A percentile compares a stretch with the other conserved stretches of the same genome.
Evolutionary conservation across 2,797 vertebrate species (phyloP).

Genomic region (Spondyliosoma cantharus): DNA sequence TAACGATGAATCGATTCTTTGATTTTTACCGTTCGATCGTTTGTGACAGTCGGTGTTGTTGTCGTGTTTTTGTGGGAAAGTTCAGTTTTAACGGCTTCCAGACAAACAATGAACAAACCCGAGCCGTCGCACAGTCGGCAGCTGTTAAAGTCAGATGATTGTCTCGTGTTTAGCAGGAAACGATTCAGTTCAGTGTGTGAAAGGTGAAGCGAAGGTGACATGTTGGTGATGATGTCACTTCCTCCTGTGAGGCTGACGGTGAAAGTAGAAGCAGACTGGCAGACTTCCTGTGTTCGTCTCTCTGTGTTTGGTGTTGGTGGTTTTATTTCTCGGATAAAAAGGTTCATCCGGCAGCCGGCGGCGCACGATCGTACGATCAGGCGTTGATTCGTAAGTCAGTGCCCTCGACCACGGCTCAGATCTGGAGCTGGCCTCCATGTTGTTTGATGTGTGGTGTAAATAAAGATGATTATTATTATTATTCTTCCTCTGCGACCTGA

Average conservation of each 20-base stretch:
- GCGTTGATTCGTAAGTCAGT: too few relatives aligned
- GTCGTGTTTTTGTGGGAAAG: background rate
- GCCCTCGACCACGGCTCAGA: too few relatives aligned
- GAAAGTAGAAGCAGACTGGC: background rate
- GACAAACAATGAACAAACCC: background rate
- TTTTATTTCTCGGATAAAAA: background rate
- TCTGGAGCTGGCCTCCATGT: too few relatives aligned
- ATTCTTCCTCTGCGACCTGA: background rate
- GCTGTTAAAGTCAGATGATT: background rate
- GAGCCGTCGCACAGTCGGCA: background rate
- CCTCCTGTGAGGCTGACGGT: background rate
- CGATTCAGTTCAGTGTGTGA: background rate
- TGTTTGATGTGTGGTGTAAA: too few relatives aligned
- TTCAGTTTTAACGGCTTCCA: background rate
- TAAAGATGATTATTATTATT: too few relatives aligned
- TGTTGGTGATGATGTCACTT: background rate
- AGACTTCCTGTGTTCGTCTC: background rate
- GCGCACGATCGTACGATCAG: too few relatives aligned
- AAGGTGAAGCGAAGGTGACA: background rate
- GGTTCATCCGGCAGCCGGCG: too few relatives aligned
- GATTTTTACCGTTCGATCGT: background rate
- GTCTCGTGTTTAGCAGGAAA: background rate
- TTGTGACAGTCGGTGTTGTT: background rate
- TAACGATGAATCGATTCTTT: background rate
- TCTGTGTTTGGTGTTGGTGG: background rate